Base-by-base conservation (phyloP, 2,888 invertebrate species). In the Aporophyla lueneburgensis region DNA sequence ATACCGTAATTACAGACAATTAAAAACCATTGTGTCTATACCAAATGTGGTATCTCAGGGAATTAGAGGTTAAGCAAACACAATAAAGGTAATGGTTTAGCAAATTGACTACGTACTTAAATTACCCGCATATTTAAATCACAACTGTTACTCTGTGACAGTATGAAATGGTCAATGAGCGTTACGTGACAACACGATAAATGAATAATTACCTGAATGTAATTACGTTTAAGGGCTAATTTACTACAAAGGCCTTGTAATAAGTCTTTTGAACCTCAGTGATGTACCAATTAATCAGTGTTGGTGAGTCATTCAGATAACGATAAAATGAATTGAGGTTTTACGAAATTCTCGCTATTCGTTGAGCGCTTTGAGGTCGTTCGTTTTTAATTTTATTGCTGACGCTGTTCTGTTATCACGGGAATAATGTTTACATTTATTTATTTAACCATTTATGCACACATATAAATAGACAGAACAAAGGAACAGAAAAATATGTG, bases 201-300 rank as follows among this genome's bases (percentile, higher is more conserved):
- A 19, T 19, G 16, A 58, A 24, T 46, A 46, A 46, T 12, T 56
- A 14, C 16, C 33, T 10, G 16, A 10, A 19, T 61, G 14, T 33
- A 21, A 33, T 5, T 19, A n/a, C 24, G n/a, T 76, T 66, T 67
- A 67, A 54, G 33, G 76, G 24, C 54, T 53, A 81, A 63, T 56
- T 58, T 21, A 53, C 62, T 46, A 24, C 33, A 33, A 51, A 49
- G 6, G 46, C 21, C 16, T n/a, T n/a, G n/a, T n/a, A n/a, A 63
- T 61, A 80, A 71, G 74, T 76, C 74, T 84, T 77, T 81, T 78
- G 59, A 58, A 66, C 33, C 49, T 65, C 63, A 63, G 24, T 73
- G 76, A 58, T 70, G 74, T 79, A 59, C 74, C 78, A 86, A 87
- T 86, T 86, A 87, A 86, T 87, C 86, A 86, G 69, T 56, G 68